phyloP scores from a whole-genome alignment of 1,140 invertebrate species.

The Tigriopus japonicus region DNA sequence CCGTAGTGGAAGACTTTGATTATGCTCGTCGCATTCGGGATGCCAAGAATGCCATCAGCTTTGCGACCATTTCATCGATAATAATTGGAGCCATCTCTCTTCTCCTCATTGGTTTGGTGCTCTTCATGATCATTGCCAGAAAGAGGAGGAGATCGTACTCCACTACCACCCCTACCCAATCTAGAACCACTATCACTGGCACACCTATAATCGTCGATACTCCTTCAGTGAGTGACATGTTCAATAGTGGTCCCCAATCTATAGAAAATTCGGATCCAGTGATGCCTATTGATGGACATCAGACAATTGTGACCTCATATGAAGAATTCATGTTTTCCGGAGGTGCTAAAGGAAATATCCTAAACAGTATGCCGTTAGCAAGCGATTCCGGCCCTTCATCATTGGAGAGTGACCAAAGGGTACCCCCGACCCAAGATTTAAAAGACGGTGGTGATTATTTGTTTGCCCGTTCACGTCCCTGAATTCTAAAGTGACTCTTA shows the following conservation, averaged over 20 bases:
- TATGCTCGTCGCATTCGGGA: not conserved
- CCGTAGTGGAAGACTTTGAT: slow-evolving; percentile 8
- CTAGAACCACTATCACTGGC: not conserved
- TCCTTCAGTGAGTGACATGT: not conserved
- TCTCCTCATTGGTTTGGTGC: not conserved
- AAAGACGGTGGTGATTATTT: not conserved
- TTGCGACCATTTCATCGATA: slow-evolving; percentile 1
- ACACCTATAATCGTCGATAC: not conserved
- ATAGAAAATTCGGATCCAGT: not conserved
- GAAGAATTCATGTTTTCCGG: not conserved
- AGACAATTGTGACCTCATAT: slow-evolving; percentile 8
- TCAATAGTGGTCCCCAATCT: not conserved
- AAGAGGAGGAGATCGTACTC: not conserved
- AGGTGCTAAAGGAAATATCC: not conserved
- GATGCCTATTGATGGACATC: slow-evolving; percentile 7
- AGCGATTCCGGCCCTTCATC: too few species aligned
- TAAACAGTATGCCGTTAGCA: not conserved
- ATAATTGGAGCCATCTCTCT: not conserved
- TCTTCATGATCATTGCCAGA: slow-evolving; percentile 3
- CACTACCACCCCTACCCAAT: not conserved
- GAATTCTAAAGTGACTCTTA: too few species aligned
- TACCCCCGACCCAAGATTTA: not conserved
- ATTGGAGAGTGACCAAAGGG: too few species aligned
- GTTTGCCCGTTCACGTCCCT: not conserved
- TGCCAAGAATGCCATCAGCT: not conserved